phyloP scores from a whole-genome alignment of 2,888 invertebrate species.

The Himalopsyche anomala region DNA sequence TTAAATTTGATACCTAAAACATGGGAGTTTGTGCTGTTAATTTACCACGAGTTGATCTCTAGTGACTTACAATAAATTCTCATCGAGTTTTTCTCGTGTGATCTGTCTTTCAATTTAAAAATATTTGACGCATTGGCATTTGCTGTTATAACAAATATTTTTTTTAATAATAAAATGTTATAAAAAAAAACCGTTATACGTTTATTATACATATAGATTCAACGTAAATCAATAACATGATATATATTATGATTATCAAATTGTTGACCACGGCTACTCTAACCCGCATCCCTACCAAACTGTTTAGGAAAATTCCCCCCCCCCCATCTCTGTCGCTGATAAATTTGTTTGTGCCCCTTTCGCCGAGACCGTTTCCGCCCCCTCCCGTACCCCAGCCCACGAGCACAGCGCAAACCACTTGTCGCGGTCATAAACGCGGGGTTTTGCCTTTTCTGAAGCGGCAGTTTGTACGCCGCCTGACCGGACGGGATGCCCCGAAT shows the following conservation, averaged over 20 bases:
- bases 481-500: conserved; percentile 15
- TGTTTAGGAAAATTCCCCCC: conserved; percentile 4
- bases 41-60: too few species aligned
- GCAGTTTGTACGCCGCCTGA: background rate
- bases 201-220: too few species aligned
- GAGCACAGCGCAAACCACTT: background rate
- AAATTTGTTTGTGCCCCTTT: conserved; percentile 31
- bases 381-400: background rate
- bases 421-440: conserved; percentile 26
- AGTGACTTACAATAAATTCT: too few species aligned
- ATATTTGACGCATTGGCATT: too few species aligned
- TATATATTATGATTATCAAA: background rate
- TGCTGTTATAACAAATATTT: too few species aligned
- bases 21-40: too few species aligned
- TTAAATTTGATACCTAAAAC: too few species aligned
- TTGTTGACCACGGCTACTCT: background rate
- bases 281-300: background rate
- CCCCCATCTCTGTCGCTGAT: conserved; percentile 15
- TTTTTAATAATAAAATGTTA: too few species aligned
- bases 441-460: conserved; percentile 20
- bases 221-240: too few species aligned
- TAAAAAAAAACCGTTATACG: too few species aligned
- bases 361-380: conserved; percentile 4
- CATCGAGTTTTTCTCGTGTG: too few species aligned
- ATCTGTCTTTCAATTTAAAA: too few species aligned